Evolutionary conservation across 30 jellyfish, hydroid and myxozoan species (phyloP), one percentile per base, ranked within the genome.

Genomic region (Euphysa ruthae): DNA sequence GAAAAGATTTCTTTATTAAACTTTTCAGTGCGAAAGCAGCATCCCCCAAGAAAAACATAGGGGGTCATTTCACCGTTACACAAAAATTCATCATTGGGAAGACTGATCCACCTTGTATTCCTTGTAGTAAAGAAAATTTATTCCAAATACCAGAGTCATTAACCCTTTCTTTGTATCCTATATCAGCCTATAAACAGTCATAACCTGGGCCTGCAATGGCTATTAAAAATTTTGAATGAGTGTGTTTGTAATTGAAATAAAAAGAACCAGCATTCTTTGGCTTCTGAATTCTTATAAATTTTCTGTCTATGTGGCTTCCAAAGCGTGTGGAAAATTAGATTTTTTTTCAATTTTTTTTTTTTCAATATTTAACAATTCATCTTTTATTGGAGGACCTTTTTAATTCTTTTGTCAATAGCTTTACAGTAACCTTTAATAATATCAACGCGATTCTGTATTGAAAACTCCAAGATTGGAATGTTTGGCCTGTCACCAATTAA

Each of bases 11-110:
- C 90, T 50, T 81, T 60, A 79, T 15, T 34, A 43, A 34, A 29
- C 32, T 43, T 25, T 50, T 58, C 35, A 79, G 68, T 14, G 81
- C 90, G 71, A 79, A 79, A 27, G 88, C 93, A 79, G 70, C 93
- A 49, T 81, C n/a, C 92, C 10, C 83, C 70, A 51, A 62, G 32
- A 72, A 81, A 61, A 33, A 81, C 83, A 44, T 72, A 43, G 62
- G 63, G 70, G 63, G 30, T 58, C 8, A 16, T n/a, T 16, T 21
- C 64, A 15, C 13, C 62, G 30, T 12, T 21, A 16, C 72, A 61
- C 8, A 24, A 24, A 8, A 8, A 8, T 38, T 38, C 52, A 8
- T n/a, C 52, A 38, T 38, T 38, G n/a, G 52, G 52, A 38, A 38
- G 52, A 38, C 52, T 38, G 52, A 8, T 38, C 52, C 52, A 38